Evolutionary conservation across 2,797 vertebrate genomes (phyloP), one percentile per base, ranked within the genome.

Genomic region (Chelidonichthys spinosus): DNA sequence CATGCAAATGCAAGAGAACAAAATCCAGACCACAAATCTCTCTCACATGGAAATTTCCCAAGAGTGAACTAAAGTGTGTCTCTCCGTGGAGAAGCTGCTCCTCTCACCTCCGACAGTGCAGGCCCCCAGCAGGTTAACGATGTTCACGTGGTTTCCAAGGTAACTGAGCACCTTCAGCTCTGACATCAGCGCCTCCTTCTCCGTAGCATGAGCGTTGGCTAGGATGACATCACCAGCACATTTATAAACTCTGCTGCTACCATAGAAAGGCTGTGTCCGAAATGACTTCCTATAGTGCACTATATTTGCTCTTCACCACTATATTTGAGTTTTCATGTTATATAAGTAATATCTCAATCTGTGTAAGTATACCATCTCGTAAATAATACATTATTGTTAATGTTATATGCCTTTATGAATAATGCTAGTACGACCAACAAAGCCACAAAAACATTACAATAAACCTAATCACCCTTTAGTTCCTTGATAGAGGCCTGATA

Each of bases 151-250:
- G 93, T 98, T 97, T 71, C 97, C 97, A 33, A 99, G 97, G 93
- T 98, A 99, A 93, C 97, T 98, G 79, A 99, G 93, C 74, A 99
- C 97, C 92, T 99, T 99, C 79, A 99, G 95, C 90, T 99, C 98
- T 25, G 98, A 98, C 98, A 99, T 99, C 79, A 99, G 94, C 10
- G 98, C 98, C 89, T 99, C 97, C 87, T 97, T 96, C 90, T 99
- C 98, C 0, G 97, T 99, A 69, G 97, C 88, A 83, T 99, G 97
- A 87, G 98, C 97, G 11, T 97, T 98, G 63, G 97, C 98, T 99
- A 90, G 0, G 62, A 79, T 59, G 83, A 90, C 67, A 90, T 78
- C 69, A 86, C 66, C 65, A 74, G 8, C 40, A 71, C 58, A 77
- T 65, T 76, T 42, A 76, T 4, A 11, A 32, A 39, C 13, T 50